These are phyloP conservation scores for Agrochola litura DNA, from an alignment of 2,888 invertebrate species.

Conservation along the genomic window DNA sequence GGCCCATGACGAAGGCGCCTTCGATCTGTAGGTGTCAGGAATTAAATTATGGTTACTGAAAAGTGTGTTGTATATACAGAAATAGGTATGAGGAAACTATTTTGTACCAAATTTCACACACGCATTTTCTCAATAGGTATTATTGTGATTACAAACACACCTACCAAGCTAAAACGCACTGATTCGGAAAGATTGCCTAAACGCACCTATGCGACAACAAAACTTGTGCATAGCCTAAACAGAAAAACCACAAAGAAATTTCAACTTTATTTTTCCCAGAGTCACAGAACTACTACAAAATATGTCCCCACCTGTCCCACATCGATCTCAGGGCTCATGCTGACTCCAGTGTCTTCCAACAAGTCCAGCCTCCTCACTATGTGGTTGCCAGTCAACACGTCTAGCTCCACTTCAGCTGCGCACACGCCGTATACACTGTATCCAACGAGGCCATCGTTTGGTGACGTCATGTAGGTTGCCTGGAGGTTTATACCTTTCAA, in stretches of 20 bases:
- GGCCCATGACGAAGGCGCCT: constrained; percentile 93
- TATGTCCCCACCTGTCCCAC: constrained; percentile 91
- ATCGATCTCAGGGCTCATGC: constrained; percentile 92
- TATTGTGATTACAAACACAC: too few species aligned
- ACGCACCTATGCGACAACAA: too few species aligned
- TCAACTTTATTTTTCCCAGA: too few species aligned
- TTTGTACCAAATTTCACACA: too few species aligned
- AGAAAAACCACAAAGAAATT: background rate
- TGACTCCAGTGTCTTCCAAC: constrained; percentile 92
- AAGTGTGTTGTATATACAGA: background rate
- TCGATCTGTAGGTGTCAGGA: constrained; percentile 85
- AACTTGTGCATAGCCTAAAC: too few species aligned
- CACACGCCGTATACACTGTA: constrained; percentile 92
- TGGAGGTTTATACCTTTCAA: constrained; percentile 88
- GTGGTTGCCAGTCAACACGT: constrained; percentile 93
- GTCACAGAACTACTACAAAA: background rate
- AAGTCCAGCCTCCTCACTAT: constrained; percentile 91
- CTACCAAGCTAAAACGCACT: background rate
- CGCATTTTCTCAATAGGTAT: too few species aligned
- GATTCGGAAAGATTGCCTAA: too few species aligned
- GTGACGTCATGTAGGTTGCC: constrained; percentile 86
- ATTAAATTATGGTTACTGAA: background rate
- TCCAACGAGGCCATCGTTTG: constrained; percentile 72
- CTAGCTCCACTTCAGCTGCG: constrained; percentile 92
- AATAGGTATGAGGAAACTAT: background rate